These are phyloP conservation scores for Sitophilus oryzae DNA, from an alignment of 1,140 invertebrate species.

Conservation along the genomic window DNA sequence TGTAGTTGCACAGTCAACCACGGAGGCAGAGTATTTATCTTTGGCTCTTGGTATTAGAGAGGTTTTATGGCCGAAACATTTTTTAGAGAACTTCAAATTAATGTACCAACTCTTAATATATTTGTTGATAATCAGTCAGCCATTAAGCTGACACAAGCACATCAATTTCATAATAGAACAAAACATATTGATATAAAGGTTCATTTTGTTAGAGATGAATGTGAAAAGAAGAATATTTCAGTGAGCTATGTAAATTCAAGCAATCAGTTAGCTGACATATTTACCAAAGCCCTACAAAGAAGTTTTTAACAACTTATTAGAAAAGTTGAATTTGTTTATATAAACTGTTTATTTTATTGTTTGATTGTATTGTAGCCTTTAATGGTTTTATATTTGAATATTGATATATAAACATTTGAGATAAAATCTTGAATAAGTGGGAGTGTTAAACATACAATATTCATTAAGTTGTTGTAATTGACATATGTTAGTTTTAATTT, in stretches of 20 bases:
- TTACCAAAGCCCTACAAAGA: slow-evolving; percentile 6
- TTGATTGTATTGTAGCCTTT: not conserved
- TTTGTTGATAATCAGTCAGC: slow-evolving; percentile 40
- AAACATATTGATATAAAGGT: slow-evolving; percentile 11
- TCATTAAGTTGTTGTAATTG: too few species aligned
- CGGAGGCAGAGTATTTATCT: not conserved
- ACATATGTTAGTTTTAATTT: too few species aligned
- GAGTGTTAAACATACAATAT: too few species aligned
- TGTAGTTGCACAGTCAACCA: not conserved
- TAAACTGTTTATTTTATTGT: not conserved
- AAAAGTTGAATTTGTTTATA: slow-evolving; percentile 7
- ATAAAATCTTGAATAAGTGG: too few species aligned
- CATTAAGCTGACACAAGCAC: slow-evolving; percentile 7
- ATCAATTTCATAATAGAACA: slow-evolving; percentile 14
- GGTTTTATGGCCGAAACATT: slow-evolving; percentile 1
- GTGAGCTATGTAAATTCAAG: slow-evolving; percentile 10
- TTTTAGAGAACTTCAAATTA: slow-evolving; percentile 14
- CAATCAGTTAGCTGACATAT: slow-evolving; percentile 15
- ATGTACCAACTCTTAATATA: slow-evolving; percentile 1
- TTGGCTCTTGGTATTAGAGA: slow-evolving; percentile 1
- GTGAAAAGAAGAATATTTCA: slow-evolving; percentile 11
- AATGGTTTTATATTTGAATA: too few species aligned
- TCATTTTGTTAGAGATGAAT: slow-evolving; percentile 11
- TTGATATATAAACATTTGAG: too few species aligned
- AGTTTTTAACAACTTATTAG: slow-evolving; percentile 10